Evolutionary conservation across 1,140 invertebrate genomes (phyloP), one percentile per base, ranked within the genome.

Genomic region (Coptotermes formosanus): DNA sequence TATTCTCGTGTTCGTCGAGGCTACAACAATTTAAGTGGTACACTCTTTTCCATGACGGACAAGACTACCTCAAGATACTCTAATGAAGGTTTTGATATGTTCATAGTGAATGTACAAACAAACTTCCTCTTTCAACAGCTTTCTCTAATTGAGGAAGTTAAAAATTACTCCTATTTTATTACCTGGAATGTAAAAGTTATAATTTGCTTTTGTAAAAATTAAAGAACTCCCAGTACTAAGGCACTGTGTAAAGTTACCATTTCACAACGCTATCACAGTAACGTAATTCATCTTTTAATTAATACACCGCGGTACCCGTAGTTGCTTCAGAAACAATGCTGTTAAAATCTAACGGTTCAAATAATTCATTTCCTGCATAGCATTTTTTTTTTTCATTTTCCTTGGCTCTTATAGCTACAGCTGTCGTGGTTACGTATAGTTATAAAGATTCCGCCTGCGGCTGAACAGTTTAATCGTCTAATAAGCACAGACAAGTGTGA

Each of bases 141-240:
- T n/a, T 75, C 64, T 75, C 64, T 75, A 75, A 75, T 75, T 30
- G 25, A 75, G 64, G 64, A 75, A 75, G n/a, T 75, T 75, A 55
- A 4, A 55, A 19, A 75, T 30, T 6, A 1, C 64, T 75, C 25
- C 25, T n/a, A 75, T 30, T 75, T 75, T 75, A 75, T 75, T 75
- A 30, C 14, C 64, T 75, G 25, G 25, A n/a, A n/a, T 30, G 64
- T 75, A 30, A 75, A 75, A 30, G 64, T 75, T 75, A 25, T 75
- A 75, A 75, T n/a, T 30, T 75, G 14, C 8, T 6, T 75, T 75
- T 30, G n/a, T 75, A 30, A 75, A 75, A n/a, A 30, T 75, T 75
- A 75, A 75, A 75, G 2, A n/a, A 30, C 30, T 75, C 64, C 25
- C 48, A 48, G 16, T 48, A 48, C 9, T 0, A 55, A 55, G 52